Percentiles rank a stretch among this genome's conserved stretches.
These are phyloP conservation scores for Anodontia alba DNA, from an alignment of 2,888 invertebrate species.

Conservation along the genomic window DNA sequence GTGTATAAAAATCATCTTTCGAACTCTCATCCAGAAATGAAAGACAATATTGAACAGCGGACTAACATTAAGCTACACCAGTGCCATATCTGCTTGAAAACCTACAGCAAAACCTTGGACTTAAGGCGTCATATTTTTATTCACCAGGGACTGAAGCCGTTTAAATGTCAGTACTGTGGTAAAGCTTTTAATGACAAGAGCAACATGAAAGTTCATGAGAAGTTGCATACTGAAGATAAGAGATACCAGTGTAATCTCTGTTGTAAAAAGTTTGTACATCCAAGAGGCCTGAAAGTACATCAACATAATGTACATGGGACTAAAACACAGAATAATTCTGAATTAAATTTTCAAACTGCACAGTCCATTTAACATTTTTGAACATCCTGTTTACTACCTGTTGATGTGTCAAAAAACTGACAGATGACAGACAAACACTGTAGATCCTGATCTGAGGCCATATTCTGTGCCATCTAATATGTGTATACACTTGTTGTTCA, in stretches of 20 bases:
- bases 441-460: no score
- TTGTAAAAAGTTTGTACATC: constrained; percentile 40
- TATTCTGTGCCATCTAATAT: no score
- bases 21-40: constrained; percentile 33
- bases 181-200: constrained; percentile 38
- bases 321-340: no score
- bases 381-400: no score
- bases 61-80: constrained; percentile 42
- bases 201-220: constrained; percentile 40
- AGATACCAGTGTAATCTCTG: constrained; percentile 29
- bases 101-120: constrained; percentile 43
- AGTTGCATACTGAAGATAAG: constrained; percentile 40
- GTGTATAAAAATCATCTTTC: constrained; percentile 47
- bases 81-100: constrained; percentile 39
- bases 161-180: constrained; percentile 26
- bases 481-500: no score
- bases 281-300: constrained; percentile 32
- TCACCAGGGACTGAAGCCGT: constrained; percentile 33
- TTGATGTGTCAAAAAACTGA: no score
- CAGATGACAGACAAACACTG: no score
- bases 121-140: constrained; percentile 26
- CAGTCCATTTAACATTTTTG: no score
- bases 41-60: constrained; percentile 40
- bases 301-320: constrained; percentile 1
- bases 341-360: no score